Conservation (phyloP, 2,113 vertebrate genomes). For the Myrmophylax atrothorax region DNA sequence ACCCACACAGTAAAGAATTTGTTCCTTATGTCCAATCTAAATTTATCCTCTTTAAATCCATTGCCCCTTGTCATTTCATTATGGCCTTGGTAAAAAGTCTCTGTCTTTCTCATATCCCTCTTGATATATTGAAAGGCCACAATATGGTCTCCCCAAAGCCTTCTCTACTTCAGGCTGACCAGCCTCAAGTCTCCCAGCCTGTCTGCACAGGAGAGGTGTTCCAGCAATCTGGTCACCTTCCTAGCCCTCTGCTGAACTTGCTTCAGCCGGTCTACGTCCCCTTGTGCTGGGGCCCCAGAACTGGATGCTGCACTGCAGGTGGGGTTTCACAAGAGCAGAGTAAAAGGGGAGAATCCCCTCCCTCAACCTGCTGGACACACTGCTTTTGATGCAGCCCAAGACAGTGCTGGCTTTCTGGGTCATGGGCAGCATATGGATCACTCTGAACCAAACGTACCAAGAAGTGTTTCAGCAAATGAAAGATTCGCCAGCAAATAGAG, state of each 20-base stretch:
- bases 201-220: background rate
- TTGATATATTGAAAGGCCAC: background rate
- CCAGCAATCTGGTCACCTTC: background rate
- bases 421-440: background rate
- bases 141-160: background rate
- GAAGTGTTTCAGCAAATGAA: background rate
- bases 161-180: background rate
- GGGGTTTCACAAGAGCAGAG: background rate
- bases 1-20: background rate
- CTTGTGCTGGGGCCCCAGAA: accelerated
- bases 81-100: background rate
- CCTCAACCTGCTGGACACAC: accelerated
- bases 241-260: background rate
- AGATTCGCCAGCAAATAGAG: background rate
- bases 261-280: background rate
- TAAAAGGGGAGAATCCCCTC: background rate
- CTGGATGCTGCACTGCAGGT: background rate
- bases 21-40: background rate
- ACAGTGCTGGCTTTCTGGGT: accelerated
- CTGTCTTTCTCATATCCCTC: background rate
- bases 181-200: background rate
- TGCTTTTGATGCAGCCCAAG: background rate
- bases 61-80: background rate
- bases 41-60: background rate
- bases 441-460: background rate